These are phyloP conservation scores for Sander vitreus DNA, from an alignment of 2,113 vertebrate genomes.

Conservation along the genomic window DNA sequence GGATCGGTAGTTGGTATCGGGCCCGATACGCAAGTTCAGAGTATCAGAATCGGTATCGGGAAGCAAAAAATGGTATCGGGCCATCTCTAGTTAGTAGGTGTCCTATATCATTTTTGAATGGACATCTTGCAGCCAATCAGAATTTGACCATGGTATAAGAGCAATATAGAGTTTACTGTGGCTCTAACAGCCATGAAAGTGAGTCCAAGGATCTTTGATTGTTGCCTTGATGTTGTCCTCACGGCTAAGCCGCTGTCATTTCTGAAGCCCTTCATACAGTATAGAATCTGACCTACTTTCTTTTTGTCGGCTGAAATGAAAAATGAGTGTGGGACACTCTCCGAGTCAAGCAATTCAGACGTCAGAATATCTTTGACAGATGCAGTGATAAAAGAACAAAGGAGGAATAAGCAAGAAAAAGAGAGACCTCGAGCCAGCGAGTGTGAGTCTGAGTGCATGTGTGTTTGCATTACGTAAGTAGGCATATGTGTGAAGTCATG, in stretches of 20 bases:
- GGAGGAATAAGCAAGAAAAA: constrained; percentile 44
- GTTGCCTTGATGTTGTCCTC: constrained; percentile 44
- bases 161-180: constrained; percentile 17
- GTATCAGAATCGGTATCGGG: no score
- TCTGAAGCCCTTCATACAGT: constrained; percentile 37
- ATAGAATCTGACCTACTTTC: constrained; percentile 73
- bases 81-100: no score
- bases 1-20: no score
- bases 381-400: constrained; percentile 60
- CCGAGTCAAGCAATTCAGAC: constrained; percentile 55
- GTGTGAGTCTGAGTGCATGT: constrained; percentile 33
- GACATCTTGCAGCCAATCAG: no score
- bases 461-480: not conserved
- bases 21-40: no score
- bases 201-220: constrained; percentile 45
- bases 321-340: constrained; percentile 49
- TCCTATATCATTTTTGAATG: no score
- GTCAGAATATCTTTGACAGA: constrained; percentile 59
- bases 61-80: no score
- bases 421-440: constrained; percentile 32
- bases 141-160: not conserved
- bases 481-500: constrained; percentile 48
- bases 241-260: constrained; percentile 37
- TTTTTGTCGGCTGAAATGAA: constrained; percentile 42
- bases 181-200: constrained; percentile 27